A percentile compares a stretch with the other conserved stretches of the same genome.
phyloP scores from a whole-genome alignment of 2,113 vertebrate species.

The Eolophus roseicapilla region DNA sequence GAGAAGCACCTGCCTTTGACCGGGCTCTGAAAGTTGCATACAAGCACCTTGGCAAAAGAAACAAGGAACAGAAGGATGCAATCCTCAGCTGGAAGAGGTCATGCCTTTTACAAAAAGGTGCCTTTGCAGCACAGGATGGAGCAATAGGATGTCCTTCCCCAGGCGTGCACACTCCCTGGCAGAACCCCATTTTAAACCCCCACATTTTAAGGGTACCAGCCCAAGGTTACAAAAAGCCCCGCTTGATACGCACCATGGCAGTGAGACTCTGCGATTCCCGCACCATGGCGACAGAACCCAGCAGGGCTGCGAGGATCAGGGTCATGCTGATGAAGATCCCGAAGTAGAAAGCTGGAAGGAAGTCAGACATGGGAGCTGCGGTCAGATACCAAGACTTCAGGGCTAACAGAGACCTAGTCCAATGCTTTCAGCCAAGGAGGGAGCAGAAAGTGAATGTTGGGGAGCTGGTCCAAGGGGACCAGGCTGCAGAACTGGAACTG shows the following conservation, averaged over 20 bases:
- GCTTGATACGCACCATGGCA: conserved; percentile 41
- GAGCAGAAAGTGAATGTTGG: neutral
- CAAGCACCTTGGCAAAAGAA: neutral
- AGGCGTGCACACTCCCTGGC: fast-evolving
- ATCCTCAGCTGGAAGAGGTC: neutral
- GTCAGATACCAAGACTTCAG: neutral
- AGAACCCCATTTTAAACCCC: neutral
- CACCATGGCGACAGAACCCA: conserved; percentile 36
- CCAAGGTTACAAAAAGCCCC: neutral
- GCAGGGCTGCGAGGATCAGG: conserved; percentile 49
- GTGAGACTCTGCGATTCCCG: conserved; percentile 53
- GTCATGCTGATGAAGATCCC: conserved; percentile 63
- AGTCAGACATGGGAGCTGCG: neutral
- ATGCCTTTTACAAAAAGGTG: neutral
- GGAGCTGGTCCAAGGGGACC: neutral
- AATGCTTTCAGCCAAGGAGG: neutral
- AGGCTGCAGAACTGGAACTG: neutral
- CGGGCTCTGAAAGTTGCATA: neutral
- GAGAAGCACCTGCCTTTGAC: neutral
- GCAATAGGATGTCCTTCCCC: neutral
- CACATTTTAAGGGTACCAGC: fast-evolving
- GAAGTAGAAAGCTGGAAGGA: conserved; percentile 52
- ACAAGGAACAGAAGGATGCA: neutral
- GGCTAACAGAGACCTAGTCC: neutral
- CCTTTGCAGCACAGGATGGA: neutral